These are phyloP conservation scores for Bostrychus sinensis DNA, from an alignment of 2,113 vertebrate genomes.

Conservation along the genomic window DNA sequence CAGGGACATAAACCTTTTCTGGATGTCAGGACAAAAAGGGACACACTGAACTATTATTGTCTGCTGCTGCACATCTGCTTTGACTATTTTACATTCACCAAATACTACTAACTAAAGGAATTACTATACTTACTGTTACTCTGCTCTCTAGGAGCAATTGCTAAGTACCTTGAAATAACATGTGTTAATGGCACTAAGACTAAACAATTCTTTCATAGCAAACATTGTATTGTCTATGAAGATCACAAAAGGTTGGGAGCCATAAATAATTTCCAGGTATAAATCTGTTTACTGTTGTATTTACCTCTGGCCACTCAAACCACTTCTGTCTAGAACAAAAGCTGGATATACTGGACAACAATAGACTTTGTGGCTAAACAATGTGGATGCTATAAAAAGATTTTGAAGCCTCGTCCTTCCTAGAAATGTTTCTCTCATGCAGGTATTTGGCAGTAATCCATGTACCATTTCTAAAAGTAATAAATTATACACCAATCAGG, in stretches of 20 bases:
- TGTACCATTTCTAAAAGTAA: no score
- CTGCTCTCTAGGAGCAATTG: no score
- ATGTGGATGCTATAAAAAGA: background rate
- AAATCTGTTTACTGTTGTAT: background rate
- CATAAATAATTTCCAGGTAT: background rate
- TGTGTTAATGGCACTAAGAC: no score
- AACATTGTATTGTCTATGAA: background rate
- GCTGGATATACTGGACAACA: background rate
- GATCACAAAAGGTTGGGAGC: background rate
- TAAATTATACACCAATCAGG: no score
- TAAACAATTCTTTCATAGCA: no score
- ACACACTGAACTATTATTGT: background rate
- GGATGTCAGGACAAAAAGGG: background rate
- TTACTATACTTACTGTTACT: no score
- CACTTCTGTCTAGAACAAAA: background rate
- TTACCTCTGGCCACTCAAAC: background rate
- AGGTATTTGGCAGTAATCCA: background rate
- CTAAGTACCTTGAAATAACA: no score
- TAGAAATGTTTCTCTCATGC: background rate
- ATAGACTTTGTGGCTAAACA: constrained; percentile 1
- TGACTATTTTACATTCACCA: background rate
- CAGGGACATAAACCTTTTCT: background rate
- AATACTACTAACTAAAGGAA: no score
- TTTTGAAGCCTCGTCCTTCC: background rate
- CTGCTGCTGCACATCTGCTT: background rate